These are phyloP conservation scores for Synodontis membranacea DNA, from an alignment of 2,113 vertebrate genomes.

Conservation along the genomic window DNA sequence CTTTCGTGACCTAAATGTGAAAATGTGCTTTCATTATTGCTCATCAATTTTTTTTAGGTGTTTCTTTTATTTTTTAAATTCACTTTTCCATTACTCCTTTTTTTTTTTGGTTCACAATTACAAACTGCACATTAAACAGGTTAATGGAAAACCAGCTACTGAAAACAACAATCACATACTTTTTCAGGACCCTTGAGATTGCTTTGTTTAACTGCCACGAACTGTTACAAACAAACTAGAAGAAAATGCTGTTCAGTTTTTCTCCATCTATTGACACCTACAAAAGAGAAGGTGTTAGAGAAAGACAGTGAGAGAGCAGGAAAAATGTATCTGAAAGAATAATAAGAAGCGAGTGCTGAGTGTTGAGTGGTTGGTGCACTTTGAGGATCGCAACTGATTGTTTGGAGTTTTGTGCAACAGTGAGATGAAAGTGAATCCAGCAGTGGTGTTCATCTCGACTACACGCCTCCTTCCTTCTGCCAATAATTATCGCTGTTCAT, in stretches of 20 bases:
- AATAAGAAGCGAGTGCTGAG: neutral
- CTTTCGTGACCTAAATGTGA: no score
- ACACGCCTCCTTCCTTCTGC: neutral
- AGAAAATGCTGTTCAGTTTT: neutral
- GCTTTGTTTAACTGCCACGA: no score
- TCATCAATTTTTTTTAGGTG: no score
- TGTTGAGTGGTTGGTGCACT: neutral
- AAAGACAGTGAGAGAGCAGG: neutral
- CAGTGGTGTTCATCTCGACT: neutral
- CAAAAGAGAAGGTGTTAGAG: neutral
- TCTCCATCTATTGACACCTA: neutral
- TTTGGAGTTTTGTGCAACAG: neutral
- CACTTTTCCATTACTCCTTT: no score
- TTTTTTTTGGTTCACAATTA: no score
- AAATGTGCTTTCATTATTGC: no score
- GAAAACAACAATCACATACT: no score
- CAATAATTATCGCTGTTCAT: neutral
- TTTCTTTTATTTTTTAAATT: no score
- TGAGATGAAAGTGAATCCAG: neutral
- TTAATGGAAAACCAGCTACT: no score
- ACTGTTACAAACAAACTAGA: no score
- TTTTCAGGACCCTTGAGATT: no score
- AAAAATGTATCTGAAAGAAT: neutral
- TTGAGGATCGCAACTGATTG: neutral
- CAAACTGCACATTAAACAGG: no score